A percentile compares a stretch with the other conserved stretches of the same genome.
These are phyloP conservation scores for Dolomedes plantarius DNA, from an alignment of 2,888 invertebrate species.

Conservation along the genomic window DNA sequence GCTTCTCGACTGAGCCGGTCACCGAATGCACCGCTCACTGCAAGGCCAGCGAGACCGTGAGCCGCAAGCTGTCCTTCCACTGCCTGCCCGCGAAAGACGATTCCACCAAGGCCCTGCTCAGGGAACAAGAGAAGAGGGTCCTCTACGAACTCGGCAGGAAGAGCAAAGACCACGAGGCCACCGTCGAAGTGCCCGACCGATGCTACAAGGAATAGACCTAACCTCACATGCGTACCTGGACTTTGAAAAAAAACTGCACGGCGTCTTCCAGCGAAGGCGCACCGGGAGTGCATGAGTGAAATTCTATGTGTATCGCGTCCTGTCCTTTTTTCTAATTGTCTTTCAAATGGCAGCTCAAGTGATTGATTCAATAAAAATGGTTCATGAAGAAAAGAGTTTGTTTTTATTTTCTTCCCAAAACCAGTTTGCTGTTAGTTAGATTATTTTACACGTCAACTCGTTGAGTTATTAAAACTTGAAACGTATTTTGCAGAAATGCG, in stretches of 20 bases:
- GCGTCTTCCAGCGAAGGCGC: no score
- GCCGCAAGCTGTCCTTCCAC: conserved; percentile 37
- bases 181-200: conserved; percentile 49
- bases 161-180: conserved; percentile 53
- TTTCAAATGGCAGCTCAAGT: background rate
- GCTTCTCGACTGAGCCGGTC: conserved; percentile 63
- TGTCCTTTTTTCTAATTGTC: no score
- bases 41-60: conserved; percentile 20
- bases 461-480: no score
- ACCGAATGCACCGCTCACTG: conserved; percentile 46
- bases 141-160: conserved; percentile 59
- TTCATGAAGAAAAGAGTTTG: no score
- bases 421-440: no score
- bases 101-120: conserved; percentile 44
- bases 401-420: no score
- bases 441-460: no score
- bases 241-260: no score
- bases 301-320: background rate
- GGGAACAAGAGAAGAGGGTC: conserved; percentile 33
- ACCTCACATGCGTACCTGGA: no score
- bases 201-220: conserved; percentile 29
- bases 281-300: no score
- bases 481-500: no score
- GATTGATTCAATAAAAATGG: background rate
- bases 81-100: conserved; percentile 57